Conservation (phyloP, 2,797 vertebrate species). For the Botia almorhae region DNA sequence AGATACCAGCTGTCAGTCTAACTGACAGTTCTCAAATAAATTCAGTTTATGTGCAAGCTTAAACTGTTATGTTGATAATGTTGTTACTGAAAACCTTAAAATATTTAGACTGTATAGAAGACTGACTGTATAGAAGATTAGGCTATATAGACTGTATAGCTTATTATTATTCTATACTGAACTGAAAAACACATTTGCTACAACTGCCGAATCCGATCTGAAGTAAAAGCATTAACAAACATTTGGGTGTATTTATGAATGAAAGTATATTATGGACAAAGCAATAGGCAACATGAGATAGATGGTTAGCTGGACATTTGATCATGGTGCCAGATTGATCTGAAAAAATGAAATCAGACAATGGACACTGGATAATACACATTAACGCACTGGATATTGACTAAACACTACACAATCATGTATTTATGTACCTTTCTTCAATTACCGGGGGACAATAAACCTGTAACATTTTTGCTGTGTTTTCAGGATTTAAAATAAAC, state of each 20-base stretch:
- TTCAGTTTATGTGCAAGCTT: background rate
- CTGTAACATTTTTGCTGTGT: background rate
- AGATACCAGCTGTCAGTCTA: constrained; percentile 63
- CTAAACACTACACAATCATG: constrained; percentile 5
- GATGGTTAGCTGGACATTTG: constrained; percentile 46
- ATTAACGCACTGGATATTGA: constrained; percentile 17
- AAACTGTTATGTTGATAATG: background rate
- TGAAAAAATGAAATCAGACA: constrained; percentile 51
- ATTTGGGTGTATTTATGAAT: constrained; percentile 27
- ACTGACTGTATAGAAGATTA: no score
- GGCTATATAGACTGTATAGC: no score
- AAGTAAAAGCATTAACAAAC: constrained; percentile 20
- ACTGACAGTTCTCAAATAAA: constrained; percentile 52
- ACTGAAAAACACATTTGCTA: constrained; percentile 24
- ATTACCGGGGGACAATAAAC: constrained; percentile 7
- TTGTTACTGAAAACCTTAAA: background rate
- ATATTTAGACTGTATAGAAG: no score
- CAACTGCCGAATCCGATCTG: constrained; percentile 24
- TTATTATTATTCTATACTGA: constrained; percentile 22
- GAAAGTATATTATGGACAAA: constrained; percentile 43
- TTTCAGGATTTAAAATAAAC: background rate
- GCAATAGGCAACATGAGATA: constrained; percentile 54
- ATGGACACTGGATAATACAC: constrained; percentile 45
- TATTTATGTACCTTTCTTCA: constrained; percentile 11
- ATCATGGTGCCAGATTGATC: constrained; percentile 35